These are phyloP conservation scores for Eristalinus aeneus DNA, from an alignment of 2,888 invertebrate species.

Conservation along the genomic window DNA sequence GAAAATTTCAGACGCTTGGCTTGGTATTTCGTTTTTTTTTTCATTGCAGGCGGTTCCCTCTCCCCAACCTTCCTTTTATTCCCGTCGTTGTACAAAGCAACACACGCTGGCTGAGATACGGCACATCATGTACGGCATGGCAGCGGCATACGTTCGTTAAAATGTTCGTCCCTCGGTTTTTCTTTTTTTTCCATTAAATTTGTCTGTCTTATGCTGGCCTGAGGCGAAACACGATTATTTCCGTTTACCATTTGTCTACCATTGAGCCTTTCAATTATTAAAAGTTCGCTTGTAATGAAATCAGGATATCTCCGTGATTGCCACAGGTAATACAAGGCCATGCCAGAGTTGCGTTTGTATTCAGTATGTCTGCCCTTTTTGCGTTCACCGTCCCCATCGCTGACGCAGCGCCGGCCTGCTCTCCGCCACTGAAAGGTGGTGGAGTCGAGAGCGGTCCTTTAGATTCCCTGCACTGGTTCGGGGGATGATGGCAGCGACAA, in stretches of 20 bases:
- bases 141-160: constrained; percentile 24
- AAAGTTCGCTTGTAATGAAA: constrained; percentile 68
- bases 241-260: constrained; percentile 68
- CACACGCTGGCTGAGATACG: constrained; percentile 10
- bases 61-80: neutral
- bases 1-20: constrained; percentile 46
- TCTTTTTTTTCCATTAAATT: constrained; percentile 45
- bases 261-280: constrained; percentile 67
- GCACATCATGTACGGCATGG: constrained; percentile 10
- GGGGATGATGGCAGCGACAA: neutral
- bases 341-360: constrained; percentile 60
- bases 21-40: constrained; percentile 28
- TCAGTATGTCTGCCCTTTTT: constrained; percentile 14
- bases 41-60: constrained; percentile 34
- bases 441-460: neutral
- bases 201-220: constrained; percentile 38
- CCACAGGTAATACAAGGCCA: constrained; percentile 62
- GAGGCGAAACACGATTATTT: constrained; percentile 64
- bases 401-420: too few species aligned
- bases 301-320: constrained; percentile 69
- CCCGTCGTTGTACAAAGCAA: neutral
- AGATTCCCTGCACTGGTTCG: neutral
- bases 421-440: neutral
- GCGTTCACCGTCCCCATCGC: neutral
- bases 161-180: constrained; percentile 46